Evolutionary conservation across 2,113 vertebrate genomes (phyloP), one percentile per base, ranked within the genome.

Genomic region (Podarcis muralis): DNA sequence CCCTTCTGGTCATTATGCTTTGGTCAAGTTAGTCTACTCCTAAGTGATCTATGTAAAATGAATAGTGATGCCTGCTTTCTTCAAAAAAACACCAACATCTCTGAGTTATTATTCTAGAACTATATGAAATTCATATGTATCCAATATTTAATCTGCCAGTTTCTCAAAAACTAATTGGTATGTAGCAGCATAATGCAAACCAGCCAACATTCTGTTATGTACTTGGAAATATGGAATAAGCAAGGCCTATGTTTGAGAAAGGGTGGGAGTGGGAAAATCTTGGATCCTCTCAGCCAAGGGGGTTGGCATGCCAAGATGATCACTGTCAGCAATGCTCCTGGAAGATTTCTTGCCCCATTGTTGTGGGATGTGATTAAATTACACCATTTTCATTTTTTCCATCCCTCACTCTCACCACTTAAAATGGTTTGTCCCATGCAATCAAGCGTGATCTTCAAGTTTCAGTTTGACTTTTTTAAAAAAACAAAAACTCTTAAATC

Each of bases 351-450:
- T 20, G 71, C 92, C 93, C 94, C 89, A 95, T 96, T 95, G 93
- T 96, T 91, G 83, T 83, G 86, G 92, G 91, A 95, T 91, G 53
- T 95, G 96, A 94, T 96, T 96, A 81, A 94, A 95, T 97, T 96
- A 96, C 93, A 92, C 93, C 91, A 96, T 96, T 96, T 95, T 96
- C 94, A 95, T 96, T 94, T 96, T 96, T 97, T 95, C 95, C 93
- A 87, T 95, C 93, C 92, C 90, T 94, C 87, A 91, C 91, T 89
- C 91, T 97, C 94, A 93, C 95, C 96, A 95, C 95, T 95, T 96
- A 92, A 96, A 96, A 92, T 91, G 91, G 87, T 94, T 92, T 95
- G 93, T 96, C 93, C 95, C 96, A 81, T 95, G 93, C 93, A 96
- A 96, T 95, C 95, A 96, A 96, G 94, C 95, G 89, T 89, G 96